Percentiles rank a stretch among this genome's conserved stretches.
These are phyloP conservation scores for Ceratosolen fusciceps DNA, from an alignment of 1,140 invertebrate genomes.

Conservation along the genomic window DNA sequence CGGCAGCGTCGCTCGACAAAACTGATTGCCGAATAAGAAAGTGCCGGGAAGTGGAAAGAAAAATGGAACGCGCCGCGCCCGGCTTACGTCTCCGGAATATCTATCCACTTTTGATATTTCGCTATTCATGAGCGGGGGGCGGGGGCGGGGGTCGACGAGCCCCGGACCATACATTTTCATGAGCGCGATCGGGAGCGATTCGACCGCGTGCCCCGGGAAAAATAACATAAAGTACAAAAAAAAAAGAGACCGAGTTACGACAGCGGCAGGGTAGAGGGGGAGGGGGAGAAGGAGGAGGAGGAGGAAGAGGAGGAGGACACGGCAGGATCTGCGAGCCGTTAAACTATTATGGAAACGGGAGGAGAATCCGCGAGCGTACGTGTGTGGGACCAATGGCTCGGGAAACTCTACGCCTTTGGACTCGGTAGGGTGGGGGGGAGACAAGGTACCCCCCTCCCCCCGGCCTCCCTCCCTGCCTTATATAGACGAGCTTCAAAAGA, in stretches of 20 bases:
- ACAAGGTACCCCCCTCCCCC: too few species aligned
- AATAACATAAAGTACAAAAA: neutral
- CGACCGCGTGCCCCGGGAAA: neutral
- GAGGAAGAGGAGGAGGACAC: too few species aligned
- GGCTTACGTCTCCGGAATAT: slow-evolving; percentile 17
- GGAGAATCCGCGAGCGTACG: neutral
- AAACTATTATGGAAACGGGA: neutral
- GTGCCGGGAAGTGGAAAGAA: neutral
- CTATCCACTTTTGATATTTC: neutral
- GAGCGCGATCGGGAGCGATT: slow-evolving; percentile 33
- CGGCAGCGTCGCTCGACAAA: neutral
- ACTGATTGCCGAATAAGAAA: slow-evolving; percentile 5
- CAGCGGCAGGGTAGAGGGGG: too few species aligned
- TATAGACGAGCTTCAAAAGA: too few species aligned
- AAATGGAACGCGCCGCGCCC: neutral
- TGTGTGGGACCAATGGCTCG: neutral
- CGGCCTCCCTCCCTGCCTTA: too few species aligned
- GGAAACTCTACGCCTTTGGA: neutral
- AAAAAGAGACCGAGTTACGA: too few species aligned
- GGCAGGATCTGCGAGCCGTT: neutral
- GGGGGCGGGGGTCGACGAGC: neutral
- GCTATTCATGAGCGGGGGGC: neutral
- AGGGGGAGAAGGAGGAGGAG: too few species aligned
- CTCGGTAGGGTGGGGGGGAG: too few species aligned
- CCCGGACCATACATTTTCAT: slow-evolving; percentile 38